Conservation (phyloP, 1,140 invertebrate species). For the Temnothorax nylanderi region DNA sequence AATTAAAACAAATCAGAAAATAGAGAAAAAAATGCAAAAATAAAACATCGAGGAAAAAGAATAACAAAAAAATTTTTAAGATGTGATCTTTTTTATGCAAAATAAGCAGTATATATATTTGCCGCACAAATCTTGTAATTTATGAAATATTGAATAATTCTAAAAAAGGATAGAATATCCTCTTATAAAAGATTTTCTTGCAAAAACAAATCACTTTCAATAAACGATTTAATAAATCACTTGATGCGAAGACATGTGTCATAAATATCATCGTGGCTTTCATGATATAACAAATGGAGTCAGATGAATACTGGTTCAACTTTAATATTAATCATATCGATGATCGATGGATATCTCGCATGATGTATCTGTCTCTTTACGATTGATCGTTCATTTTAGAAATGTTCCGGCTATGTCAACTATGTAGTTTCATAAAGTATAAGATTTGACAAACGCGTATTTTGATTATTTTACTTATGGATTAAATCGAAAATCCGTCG, state of each 20-base stretch:
- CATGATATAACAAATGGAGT: constrained; percentile 49
- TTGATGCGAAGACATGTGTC: constrained; percentile 15
- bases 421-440: constrained; percentile 44
- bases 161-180: not conserved
- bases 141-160: not conserved
- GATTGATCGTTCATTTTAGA: constrained; percentile 2
- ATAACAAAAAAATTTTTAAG: not conserved
- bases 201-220: constrained; percentile 46
- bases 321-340: constrained; percentile 66
- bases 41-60: not conserved
- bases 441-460: not conserved
- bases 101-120: not conserved
- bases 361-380: not conserved
- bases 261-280: constrained; percentile 54
- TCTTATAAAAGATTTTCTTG: not conserved
- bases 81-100: too few relatives aligned
- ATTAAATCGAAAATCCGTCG: not conserved
- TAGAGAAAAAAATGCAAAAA: constrained; percentile 6
- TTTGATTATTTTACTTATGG: constrained; percentile 23
- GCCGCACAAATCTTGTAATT: not conserved
- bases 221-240: constrained; percentile 64
- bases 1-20: not conserved
- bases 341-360: constrained; percentile 58
- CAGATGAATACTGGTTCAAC: constrained; percentile 48
- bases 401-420: constrained; percentile 28